Evolutionary conservation across 2,797 vertebrate genomes (phyloP).

Genomic region (Mionectes olivaceus): DNA sequence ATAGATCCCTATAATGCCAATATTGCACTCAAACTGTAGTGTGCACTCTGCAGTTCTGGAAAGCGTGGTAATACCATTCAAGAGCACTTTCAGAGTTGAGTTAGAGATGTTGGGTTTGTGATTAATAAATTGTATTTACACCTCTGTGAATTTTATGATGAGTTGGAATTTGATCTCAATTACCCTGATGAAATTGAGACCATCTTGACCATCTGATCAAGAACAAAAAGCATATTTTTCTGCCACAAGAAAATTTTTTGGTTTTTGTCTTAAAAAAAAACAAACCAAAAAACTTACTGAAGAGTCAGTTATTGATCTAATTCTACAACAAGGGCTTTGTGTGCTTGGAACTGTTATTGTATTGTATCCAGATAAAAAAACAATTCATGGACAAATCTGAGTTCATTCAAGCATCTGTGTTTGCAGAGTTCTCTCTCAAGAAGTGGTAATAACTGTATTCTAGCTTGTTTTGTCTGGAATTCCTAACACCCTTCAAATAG

Average conservation of each 20-base stretch:
- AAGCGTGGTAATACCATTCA: not conserved
- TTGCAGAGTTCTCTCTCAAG: not conserved
- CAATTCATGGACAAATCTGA: not conserved
- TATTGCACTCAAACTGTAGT: conserved; percentile 32
- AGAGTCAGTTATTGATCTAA: conserved; percentile 6
- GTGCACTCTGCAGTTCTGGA: not conserved
- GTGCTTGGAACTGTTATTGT: not conserved
- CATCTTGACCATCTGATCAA: not conserved
- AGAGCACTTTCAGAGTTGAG: conserved; percentile 25
- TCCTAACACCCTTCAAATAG: not conserved
- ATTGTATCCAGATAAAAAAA: not conserved
- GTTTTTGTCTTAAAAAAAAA: not conserved
- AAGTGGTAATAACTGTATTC: not conserved
- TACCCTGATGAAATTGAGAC: not conserved
- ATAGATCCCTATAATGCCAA: conserved; percentile 18
- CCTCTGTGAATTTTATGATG: not conserved
- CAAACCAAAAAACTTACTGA: not conserved
- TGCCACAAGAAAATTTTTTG: not conserved
- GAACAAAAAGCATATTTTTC: not conserved
- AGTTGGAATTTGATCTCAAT: conserved; percentile 37
- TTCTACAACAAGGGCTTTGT: not conserved
- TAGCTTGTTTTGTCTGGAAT: not conserved
- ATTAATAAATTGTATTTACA: conserved; percentile 49
- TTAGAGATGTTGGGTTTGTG: not conserved
- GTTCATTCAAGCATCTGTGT: not conserved